Base-by-base conservation (phyloP, 2,113 vertebrate genomes). In the Heterocephalus glaber region DNA sequence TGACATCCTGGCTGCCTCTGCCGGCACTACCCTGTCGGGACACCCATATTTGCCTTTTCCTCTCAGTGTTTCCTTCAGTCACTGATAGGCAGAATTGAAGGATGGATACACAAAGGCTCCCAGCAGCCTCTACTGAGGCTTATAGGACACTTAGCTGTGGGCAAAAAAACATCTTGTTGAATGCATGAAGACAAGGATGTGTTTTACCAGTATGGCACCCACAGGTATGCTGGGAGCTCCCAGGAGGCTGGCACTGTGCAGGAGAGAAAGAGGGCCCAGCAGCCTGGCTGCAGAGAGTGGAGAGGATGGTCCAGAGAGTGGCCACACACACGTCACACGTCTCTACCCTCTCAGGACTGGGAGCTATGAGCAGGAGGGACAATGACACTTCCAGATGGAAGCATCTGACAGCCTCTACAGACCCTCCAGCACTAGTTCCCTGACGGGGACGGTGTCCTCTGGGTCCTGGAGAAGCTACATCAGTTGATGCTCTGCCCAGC, bases 31-130 rank as follows among this genome's bases (percentile, higher is more conserved):
- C 63, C 47, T 30, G 30, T 77, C 0, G 11, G 44, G 17, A 41
- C 44, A 74, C 38, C 80, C 28, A 3, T 28, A 30, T 8, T 68
- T 74, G 16, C n/a, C 13, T 52, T 76, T 35, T 83, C 5, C 17
- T 9, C 52, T 76, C 61, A 30, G 4, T 12, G 33, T 66, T 68
- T 28, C 65, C 49, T 63, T 9, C 22, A 16, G 52, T 54, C 5
- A 60, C 38, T 94, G n/a, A 26, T 26, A 58, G 65, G 22, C 16
- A 94, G 66, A 44, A 26, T 10, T 38, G 47, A 82, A 94, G 74
- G 35, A 66, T 0, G 2, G 84, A 35, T 19, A 6, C 19, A n/a
- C 7, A 56, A 41, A 68, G 33, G 16, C 35, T 77, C 13, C 6
- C 4, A 2, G 38, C 17, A 68, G 49, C 76, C n/a, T 89, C 60